Evolutionary conservation across 2,113 vertebrate species (phyloP), one percentile per base, ranked within the genome.

Genomic region (Seriola dumerili): DNA sequence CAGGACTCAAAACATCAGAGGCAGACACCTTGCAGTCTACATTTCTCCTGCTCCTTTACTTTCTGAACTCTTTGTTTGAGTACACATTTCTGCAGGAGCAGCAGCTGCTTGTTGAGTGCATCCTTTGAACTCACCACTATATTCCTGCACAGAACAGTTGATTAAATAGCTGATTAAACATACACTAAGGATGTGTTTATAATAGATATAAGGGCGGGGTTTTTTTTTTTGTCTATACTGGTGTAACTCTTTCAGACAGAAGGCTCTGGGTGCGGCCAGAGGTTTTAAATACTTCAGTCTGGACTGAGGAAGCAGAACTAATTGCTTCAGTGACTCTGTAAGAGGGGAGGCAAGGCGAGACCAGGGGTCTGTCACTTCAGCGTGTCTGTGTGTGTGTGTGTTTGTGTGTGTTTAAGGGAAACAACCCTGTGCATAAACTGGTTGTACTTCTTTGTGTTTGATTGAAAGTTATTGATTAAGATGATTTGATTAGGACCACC

Each of bases 241-340:
- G 55, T 2, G 4, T 70, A 21, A 46, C 34, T 84, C 66, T 82
- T 36, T 72, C 23, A 71, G 44, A 59, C 58, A 38, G 64, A 75
- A 50, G 63, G 48, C 68, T 76, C 5, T 59, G 67, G 85, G 78
- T 79, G 87, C 7, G 54, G 73, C 74, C 80, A 74, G 68, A 84
- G 17, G 73, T 84, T 85, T 84, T 61, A 79, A 80, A 84, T 74
- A 75, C 77, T 80, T 87, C 59, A 59, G 44, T 66, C 21, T 29
- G 4, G 67, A 64, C 74, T 61, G 54, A 83, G 79, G 74, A 83
- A 83, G 83, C 72, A 86, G 72, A 87, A 88, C 70, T 83, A 81
- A 92, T 82, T 88, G 82, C 78, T 88, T 83, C 87, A 90, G 76
- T 78, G 81, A 82, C 34, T 85, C 52, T 76, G 81, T 65, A 67